These are phyloP conservation scores for Habropoda laboriosa DNA, from an alignment of 1,140 invertebrate genomes.

Conservation along the genomic window DNA sequence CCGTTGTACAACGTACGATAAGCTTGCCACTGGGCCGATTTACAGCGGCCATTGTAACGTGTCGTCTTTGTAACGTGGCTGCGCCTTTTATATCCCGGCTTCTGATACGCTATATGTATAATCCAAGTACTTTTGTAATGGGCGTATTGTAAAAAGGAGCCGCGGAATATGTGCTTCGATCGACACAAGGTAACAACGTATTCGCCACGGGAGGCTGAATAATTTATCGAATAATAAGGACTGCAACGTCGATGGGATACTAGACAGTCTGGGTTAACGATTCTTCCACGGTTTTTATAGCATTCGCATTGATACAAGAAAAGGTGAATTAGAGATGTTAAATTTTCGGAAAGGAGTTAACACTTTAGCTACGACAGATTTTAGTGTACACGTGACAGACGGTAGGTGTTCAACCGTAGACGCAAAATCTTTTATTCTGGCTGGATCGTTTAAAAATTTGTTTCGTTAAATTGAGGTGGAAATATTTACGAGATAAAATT, in stretches of 20 bases:
- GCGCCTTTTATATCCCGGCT: neutral
- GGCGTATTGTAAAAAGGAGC: neutral
- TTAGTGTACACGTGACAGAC: too few species aligned
- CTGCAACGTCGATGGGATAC: neutral
- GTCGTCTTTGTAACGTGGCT: neutral
- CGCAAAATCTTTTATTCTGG: too few species aligned
- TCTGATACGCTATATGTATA: neutral
- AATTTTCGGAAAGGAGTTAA: neutral
- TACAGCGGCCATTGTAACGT: constrained; percentile 15
- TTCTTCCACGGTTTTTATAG: neutral
- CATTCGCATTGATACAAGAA: too few species aligned
- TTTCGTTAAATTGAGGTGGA: too few species aligned
- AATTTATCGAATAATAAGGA: neutral
- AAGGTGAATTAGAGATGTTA: neutral
- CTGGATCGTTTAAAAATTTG: too few species aligned
- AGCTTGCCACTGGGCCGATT: neutral
- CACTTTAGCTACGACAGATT: too few species aligned
- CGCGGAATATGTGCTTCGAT: neutral
- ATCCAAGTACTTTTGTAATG: constrained; percentile 6
- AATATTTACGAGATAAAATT: too few species aligned
- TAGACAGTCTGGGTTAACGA: neutral
- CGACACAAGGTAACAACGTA: neutral
- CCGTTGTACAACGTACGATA: constrained; percentile 3
- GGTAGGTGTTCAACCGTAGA: too few species aligned
- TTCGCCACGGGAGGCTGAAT: neutral